These are phyloP conservation scores for Drosophila setifemur DNA, from an alignment of 1,140 invertebrate genomes.

Conservation along the genomic window DNA sequence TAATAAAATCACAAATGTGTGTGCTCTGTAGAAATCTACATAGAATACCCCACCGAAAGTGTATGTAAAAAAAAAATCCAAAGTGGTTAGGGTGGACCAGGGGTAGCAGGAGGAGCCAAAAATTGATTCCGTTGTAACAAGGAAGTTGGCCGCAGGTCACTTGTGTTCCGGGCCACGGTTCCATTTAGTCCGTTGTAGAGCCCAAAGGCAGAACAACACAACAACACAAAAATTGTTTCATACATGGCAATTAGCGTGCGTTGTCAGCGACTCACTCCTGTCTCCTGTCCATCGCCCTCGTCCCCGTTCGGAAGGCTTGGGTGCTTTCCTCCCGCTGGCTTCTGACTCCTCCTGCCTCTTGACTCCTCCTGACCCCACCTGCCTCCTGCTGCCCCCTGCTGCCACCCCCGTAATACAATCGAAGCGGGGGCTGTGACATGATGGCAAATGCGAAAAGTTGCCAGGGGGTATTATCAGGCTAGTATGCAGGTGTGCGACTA, in stretches of 20 bases:
- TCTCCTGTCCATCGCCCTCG: background rate
- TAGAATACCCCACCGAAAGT: background rate
- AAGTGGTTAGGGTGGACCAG: background rate
- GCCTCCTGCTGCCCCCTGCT: too few species aligned
- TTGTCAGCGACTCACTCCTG: constrained; percentile 31
- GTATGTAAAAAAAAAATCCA: background rate
- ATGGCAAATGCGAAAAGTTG: constrained; percentile 67
- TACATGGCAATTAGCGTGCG: constrained; percentile 67
- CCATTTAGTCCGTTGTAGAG: constrained; percentile 35
- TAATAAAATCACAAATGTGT: too few species aligned
- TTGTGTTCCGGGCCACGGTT: constrained; percentile 28
- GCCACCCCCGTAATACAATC: constrained; percentile 45
- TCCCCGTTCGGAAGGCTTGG: too few species aligned
- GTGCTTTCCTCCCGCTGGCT: too few species aligned
- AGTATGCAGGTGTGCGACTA: background rate
- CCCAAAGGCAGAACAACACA: constrained; percentile 37
- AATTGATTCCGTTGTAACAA: constrained; percentile 41
- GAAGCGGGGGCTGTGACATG: constrained; percentile 56
- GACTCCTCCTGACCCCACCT: background rate
- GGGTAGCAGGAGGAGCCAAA: constrained; percentile 18
- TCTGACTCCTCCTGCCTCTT: too few species aligned
- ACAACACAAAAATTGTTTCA: constrained; percentile 49
- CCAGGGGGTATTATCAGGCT: constrained; percentile 52
- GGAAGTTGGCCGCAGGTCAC: constrained; percentile 39
- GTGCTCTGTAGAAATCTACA: too few species aligned